Evolutionary conservation across 2,113 vertebrate species (phyloP), one percentile per base, ranked within the genome.

Genomic region (Grallaria varia): DNA sequence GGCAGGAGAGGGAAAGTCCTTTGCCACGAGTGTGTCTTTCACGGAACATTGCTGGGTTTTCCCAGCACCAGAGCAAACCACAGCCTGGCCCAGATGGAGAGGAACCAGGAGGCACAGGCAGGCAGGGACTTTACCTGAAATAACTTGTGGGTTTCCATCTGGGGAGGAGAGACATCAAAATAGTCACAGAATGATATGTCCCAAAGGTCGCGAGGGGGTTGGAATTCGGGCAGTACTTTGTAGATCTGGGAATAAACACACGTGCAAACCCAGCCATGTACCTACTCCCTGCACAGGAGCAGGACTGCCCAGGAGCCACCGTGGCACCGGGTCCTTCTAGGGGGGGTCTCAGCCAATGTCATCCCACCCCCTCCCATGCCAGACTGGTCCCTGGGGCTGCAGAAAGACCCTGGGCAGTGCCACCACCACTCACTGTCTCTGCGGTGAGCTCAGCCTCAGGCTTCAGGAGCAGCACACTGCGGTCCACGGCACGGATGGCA

Each of bases 381-480:
- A 3, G 5, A n/a, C 40, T 39, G 28, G n/a, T 75, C 52, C 39
- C 28, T 5, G 66, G 55, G 55, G 20, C 78, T 78, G 74, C 75
- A 58, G 62, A 35, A 56, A 55, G 23, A 19, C 9, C 19, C 39
- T 13, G 37, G 80, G 59, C 73, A 69, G 31, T 50, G 75, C 35
- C 71, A 79, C 37, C 71, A 79, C 37, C 83, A 84, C 98, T 91
- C 92, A 98, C 97, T 0, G 56, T 93, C 39, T 84, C 79, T 0
- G 84, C 47, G 7, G 28, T 98, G 55, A 99, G 97, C 76, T 98
- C 97, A 8, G 91, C 95, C 53, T 98, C 97, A 0, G 98, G 97
- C 66, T 98, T 97, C 78, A 98, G 74, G 49, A 99, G 97, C 58
- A 97, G 96, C 55, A 99, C 97, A 0, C 99, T 99, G 89, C 98